Conservation (phyloP, 2,113 vertebrate species). For the Catharus minimus region DNA sequence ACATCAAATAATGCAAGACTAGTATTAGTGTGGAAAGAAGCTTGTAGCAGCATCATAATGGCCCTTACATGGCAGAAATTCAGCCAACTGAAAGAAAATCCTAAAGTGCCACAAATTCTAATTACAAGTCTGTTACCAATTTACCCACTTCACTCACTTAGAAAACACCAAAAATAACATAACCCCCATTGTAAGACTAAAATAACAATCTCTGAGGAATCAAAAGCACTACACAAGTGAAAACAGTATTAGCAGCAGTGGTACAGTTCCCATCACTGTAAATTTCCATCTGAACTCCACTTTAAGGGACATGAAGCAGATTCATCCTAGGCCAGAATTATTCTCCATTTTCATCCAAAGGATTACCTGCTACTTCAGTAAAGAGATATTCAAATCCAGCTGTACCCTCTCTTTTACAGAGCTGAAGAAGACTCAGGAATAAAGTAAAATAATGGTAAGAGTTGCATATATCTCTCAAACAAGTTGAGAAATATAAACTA, state of each 20-base stretch:
- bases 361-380: not conserved
- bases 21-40: not conserved
- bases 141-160: not conserved
- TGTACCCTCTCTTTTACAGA: not conserved
- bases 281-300: not conserved
- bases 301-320: not conserved
- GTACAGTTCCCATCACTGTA: not conserved
- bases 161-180: not conserved
- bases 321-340: not conserved
- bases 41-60: fast-evolving
- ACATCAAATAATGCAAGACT: not conserved
- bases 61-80: not conserved
- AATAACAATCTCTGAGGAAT: not conserved
- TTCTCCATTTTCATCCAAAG: not conserved
- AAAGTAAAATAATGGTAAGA: not conserved
- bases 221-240: not conserved
- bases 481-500: not conserved
- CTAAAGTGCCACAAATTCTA: not conserved
- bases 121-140: not conserved
- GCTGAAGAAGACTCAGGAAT: not conserved
- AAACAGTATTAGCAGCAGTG: not conserved
- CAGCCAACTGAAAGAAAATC: not conserved
- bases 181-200: not conserved
- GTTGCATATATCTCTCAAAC: not conserved
- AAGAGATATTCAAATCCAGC: not conserved